A percentile compares a stretch with the other conserved stretches of the same genome.
Conservation (phyloP, 2,797 vertebrate species). For the Triplophysa bombifrons region DNA sequence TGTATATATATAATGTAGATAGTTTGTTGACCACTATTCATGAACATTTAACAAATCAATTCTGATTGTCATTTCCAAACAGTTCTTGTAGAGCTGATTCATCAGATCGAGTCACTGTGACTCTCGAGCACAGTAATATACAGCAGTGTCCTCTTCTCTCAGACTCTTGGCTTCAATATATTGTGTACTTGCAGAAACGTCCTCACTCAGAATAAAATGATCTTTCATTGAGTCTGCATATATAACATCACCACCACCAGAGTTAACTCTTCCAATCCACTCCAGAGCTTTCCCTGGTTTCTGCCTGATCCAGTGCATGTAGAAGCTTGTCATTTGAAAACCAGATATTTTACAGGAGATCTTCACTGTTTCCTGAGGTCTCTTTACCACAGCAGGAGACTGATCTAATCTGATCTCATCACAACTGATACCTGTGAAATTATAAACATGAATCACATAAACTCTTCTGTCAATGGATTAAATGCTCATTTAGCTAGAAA, state of each 20-base stretch:
- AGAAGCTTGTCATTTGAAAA: slow-evolving; percentile 32
- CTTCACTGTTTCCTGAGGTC: slow-evolving; percentile 47
- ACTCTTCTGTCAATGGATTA: neutral
- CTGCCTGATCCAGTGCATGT: slow-evolving; percentile 48
- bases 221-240: slow-evolving; percentile 15
- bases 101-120: slow-evolving; percentile 2
- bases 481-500: neutral
- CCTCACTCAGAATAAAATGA: neutral
- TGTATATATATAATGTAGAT: too few species aligned
- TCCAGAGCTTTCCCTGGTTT: slow-evolving; percentile 42
- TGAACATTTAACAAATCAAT: too few species aligned
- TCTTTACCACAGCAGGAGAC: slow-evolving; percentile 40
- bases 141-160: slow-evolving; percentile 44
- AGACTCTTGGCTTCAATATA: slow-evolving; percentile 58
- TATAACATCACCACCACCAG: neutral
- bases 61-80: too few species aligned
- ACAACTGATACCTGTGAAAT: slow-evolving; percentile 29
- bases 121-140: slow-evolving; percentile 48
- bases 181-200: slow-evolving; percentile 3
- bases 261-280: slow-evolving; percentile 32
- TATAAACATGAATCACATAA: neutral
- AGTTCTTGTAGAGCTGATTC: neutral
- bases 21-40: too few species aligned
- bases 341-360: slow-evolving; percentile 61
- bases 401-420: slow-evolving; percentile 42